Evolutionary conservation across 2,888 invertebrate genomes (phyloP).

Genomic region (Celastrina argiolus): DNA sequence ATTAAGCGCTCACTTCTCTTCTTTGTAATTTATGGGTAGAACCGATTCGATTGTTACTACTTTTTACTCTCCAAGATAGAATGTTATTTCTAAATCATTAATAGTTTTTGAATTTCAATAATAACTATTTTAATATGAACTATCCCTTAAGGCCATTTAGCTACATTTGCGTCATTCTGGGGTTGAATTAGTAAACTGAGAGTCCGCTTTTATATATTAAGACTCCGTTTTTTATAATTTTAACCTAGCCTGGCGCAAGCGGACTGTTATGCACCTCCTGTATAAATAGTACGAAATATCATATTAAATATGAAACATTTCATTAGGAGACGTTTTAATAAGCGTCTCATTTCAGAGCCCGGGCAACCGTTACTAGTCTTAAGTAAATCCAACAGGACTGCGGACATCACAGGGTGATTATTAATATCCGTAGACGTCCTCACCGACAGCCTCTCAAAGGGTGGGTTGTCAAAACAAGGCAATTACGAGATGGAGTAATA

Average conservation of each 20-base stretch:
- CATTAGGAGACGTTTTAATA: neutral
- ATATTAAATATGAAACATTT: neutral
- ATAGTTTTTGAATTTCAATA: neutral
- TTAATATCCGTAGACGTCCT: constrained; percentile 71
- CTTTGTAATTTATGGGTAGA: neutral
- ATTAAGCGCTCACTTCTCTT: neutral
- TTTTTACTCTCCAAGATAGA: neutral
- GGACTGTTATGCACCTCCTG: neutral
- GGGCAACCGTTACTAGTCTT: neutral
- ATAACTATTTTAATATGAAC: too few species aligned
- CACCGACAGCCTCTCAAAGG: constrained; percentile 68
- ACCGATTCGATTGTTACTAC: neutral
- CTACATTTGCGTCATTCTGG: too few species aligned
- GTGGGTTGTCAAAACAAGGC: constrained; percentile 74
- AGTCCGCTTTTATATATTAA: too few species aligned
- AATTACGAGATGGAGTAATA: constrained; percentile 74
- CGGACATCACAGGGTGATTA: constrained; percentile 67
- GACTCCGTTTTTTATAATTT: too few species aligned
- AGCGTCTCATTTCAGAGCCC: neutral
- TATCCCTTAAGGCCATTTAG: too few species aligned
- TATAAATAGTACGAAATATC: neutral
- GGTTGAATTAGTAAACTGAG: too few species aligned
- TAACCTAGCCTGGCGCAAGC: too few species aligned
- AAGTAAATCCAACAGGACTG: constrained; percentile 40
- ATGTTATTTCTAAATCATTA: neutral